These are phyloP conservation scores for Malurus cyaneus DNA, from an alignment of 2,113 vertebrate species.

Conservation along the genomic window DNA sequence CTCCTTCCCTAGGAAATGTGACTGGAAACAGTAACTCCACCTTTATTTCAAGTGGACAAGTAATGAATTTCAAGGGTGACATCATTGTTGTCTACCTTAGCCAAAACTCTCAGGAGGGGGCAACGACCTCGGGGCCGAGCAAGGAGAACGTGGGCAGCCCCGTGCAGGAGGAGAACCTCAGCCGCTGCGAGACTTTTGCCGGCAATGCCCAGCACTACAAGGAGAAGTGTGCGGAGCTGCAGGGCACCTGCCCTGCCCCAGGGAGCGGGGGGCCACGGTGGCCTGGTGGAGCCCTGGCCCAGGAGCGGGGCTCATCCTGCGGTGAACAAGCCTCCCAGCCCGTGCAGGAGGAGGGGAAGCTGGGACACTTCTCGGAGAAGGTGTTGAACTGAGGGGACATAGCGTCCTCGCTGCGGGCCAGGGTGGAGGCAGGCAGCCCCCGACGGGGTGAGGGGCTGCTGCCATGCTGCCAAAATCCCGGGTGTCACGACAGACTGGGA, in stretches of 20 bases:
- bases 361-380: slow-evolving; percentile 21
- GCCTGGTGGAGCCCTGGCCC: slow-evolving; percentile 50
- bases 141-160: slow-evolving; percentile 83
- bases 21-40: slow-evolving; percentile 96
- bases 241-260: not conserved
- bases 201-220: slow-evolving; percentile 71
- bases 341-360: slow-evolving; percentile 75
- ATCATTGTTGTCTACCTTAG: slow-evolving; percentile 94
- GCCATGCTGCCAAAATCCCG: not conserved
- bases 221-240: slow-evolving; percentile 52
- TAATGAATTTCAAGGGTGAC: slow-evolving; percentile 97
- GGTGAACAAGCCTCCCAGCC: slow-evolving; percentile 22
- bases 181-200: slow-evolving; percentile 76
- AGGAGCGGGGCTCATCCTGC: slow-evolving; percentile 47
- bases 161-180: slow-evolving; percentile 86
- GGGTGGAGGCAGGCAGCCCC: not conserved
- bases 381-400: slow-evolving; percentile 12
- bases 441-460: not conserved
- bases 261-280: not conserved
- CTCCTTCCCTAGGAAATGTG: slow-evolving; percentile 82
- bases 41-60: slow-evolving; percentile 96
- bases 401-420: not conserved
- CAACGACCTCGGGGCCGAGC: not conserved
- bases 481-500: not conserved
- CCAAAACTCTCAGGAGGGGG: slow-evolving; percentile 83